Conservation (phyloP, 2,797 vertebrate species). For the Micrastur ruficollis region DNA sequence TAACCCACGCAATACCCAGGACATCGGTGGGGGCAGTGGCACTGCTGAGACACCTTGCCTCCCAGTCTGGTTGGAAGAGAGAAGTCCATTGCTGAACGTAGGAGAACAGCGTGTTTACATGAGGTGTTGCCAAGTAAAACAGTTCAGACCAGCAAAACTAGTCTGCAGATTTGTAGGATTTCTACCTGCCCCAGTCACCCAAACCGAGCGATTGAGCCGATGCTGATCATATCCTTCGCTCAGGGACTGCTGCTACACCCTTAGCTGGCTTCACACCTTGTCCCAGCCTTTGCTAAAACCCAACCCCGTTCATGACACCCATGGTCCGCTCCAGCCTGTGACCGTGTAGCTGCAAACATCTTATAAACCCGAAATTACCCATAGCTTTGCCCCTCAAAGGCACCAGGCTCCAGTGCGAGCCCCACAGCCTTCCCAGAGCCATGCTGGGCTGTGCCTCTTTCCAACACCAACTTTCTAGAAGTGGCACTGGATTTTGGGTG, state of each 20-base stretch:
- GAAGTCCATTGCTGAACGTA: rapidly evolving
- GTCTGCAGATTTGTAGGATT: not conserved
- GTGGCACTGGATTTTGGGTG: not conserved
- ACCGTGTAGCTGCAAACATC: rapidly evolving
- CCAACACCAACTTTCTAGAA: not conserved
- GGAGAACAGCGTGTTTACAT: not conserved
- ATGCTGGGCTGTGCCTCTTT: rapidly evolving
- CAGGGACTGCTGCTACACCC: not conserved
- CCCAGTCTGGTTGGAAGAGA: not conserved
- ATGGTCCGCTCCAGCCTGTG: not conserved
- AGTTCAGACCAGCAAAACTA: not conserved
- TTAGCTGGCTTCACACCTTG: not conserved
- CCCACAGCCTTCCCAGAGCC: not conserved
- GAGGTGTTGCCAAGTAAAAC: not conserved
- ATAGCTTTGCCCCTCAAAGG: not conserved
- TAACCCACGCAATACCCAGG: not conserved
- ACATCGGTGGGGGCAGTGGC: not conserved
- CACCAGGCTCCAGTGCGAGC: not conserved
- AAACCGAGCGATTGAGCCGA: not conserved
- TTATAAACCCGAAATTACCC: no score
- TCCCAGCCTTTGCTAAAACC: not conserved
- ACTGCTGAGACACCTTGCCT: not conserved
- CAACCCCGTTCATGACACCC: not conserved
- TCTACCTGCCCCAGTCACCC: not conserved
- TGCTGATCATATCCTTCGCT: not conserved